These are phyloP conservation scores for Lasioglossum leucozonium DNA, from an alignment of 2,888 invertebrate genomes.

Conservation along the genomic window DNA sequence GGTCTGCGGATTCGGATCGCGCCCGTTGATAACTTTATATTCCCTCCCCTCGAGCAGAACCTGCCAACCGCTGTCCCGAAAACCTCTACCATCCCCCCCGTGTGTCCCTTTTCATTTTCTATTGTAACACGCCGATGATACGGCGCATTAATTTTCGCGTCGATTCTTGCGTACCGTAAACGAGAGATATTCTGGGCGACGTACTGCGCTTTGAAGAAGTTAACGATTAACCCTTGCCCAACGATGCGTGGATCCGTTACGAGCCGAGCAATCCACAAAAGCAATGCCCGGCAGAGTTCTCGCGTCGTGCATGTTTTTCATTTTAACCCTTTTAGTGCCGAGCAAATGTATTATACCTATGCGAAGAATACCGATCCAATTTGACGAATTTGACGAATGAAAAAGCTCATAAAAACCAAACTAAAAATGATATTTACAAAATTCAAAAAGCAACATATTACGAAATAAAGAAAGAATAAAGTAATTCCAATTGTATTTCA, in stretches of 20 bases:
- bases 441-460: no score
- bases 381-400: no score
- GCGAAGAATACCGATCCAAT: no score
- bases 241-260: constrained; percentile 27
- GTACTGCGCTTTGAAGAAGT: constrained; percentile 4
- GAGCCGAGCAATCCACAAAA: constrained; percentile 9
- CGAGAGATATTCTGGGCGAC: constrained; percentile 9
- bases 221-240: constrained; percentile 15
- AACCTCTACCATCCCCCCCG: neutral
- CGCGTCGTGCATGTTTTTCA: neutral
- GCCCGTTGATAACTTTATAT: neutral
- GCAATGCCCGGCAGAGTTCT: neutral
- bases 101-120: neutral
- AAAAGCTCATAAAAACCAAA: no score
- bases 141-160: constrained; percentile 4
- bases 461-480: no score
- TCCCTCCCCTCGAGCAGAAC: neutral
- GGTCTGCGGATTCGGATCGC: neutral
- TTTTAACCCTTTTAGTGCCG: neutral
- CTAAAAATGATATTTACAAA: no score
- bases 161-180: constrained; percentile 2
- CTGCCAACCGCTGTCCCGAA: neutral
- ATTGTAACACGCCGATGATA: neutral
- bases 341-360: no score
- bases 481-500: no score